phyloP scores from a whole-genome alignment of 1,140 invertebrate genomes.

The Drosophila fuyamai region DNA sequence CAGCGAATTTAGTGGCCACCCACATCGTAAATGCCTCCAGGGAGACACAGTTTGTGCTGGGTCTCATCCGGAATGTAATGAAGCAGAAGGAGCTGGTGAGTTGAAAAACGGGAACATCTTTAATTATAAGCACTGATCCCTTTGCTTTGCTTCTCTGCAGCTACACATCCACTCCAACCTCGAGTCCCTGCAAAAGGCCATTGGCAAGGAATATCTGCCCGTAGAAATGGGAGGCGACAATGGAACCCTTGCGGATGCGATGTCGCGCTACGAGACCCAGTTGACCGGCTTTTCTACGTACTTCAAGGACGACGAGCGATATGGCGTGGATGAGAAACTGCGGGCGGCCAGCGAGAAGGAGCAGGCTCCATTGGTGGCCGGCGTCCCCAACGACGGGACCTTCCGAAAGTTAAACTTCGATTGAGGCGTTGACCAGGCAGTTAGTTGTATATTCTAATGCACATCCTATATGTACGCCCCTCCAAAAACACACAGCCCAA shows the following conservation, averaged over 20 bases:
- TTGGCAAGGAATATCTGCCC: conserved; percentile 86
- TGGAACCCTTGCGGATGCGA: conserved; percentile 84
- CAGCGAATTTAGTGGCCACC: conserved; percentile 85
- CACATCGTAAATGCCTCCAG: conserved; percentile 86
- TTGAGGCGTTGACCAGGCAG: conserved; percentile 57
- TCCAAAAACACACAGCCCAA: conserved; percentile 24
- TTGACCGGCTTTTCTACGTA: conserved; percentile 84
- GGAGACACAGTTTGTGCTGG: conserved; percentile 78
- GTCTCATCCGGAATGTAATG: conserved; percentile 71
- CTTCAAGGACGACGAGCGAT: conserved; percentile 86
- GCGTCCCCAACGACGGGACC: conserved; percentile 44
- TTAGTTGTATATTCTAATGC: conserved; percentile 71
- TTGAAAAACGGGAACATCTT: not conserved
- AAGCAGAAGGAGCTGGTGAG: conserved; percentile 81
- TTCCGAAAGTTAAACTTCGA: conserved; percentile 78
- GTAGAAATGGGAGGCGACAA: conserved; percentile 86
- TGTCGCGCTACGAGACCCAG: conserved; percentile 86
- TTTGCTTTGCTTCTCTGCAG: conserved; percentile 22
- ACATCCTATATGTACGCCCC: conserved; percentile 55
- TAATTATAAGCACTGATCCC: not conserved
- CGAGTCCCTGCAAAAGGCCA: conserved; percentile 84
- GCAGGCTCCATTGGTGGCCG: conserved; percentile 24
- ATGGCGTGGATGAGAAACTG: conserved; percentile 86
- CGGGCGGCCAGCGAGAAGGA: conserved; percentile 71
- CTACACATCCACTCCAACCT: conserved; percentile 74